These are phyloP conservation scores for Tetramorium simillimum DNA, from an alignment of 1,140 invertebrate genomes.

Conservation along the genomic window DNA sequence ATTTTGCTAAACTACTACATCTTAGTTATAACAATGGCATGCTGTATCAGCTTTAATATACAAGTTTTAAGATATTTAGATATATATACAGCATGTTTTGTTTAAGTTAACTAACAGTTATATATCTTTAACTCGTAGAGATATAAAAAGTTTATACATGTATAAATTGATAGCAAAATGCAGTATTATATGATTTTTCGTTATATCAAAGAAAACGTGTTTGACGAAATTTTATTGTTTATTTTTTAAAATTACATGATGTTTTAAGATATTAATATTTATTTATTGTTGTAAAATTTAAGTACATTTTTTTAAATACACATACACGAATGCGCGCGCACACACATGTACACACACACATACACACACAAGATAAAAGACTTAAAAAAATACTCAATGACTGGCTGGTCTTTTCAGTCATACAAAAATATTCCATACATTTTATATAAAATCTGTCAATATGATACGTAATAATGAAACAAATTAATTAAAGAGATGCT, in stretches of 20 bases:
- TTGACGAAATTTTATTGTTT: constrained; percentile 42
- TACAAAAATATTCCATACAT: constrained; percentile 46
- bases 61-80: constrained; percentile 60
- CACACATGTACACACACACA: neutral
- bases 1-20: constrained; percentile 57
- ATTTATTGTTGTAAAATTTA: constrained; percentile 62
- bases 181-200: constrained; percentile 4
- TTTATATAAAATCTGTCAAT: constrained; percentile 60
- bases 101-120: constrained; percentile 28
- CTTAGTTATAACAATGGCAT: constrained; percentile 53
- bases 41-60: constrained; percentile 47
- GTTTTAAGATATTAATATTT: constrained; percentile 60
- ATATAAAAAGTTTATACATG: constrained; percentile 7
- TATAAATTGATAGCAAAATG: constrained; percentile 10
- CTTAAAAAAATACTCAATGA: constrained; percentile 41
- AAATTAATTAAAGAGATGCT: constrained; percentile 64
- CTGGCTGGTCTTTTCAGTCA: constrained; percentile 53
- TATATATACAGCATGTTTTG: neutral
- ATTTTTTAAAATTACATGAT: constrained; percentile 51
- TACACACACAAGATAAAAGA: constrained; percentile 41
- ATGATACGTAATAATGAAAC: constrained; percentile 35
- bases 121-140: neutral
- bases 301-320: constrained; percentile 43
- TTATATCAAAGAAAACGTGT: constrained; percentile 47
- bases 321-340: neutral